Conservation (phyloP, 2,113 vertebrate species). For the Datnioides undecimradiatus region DNA sequence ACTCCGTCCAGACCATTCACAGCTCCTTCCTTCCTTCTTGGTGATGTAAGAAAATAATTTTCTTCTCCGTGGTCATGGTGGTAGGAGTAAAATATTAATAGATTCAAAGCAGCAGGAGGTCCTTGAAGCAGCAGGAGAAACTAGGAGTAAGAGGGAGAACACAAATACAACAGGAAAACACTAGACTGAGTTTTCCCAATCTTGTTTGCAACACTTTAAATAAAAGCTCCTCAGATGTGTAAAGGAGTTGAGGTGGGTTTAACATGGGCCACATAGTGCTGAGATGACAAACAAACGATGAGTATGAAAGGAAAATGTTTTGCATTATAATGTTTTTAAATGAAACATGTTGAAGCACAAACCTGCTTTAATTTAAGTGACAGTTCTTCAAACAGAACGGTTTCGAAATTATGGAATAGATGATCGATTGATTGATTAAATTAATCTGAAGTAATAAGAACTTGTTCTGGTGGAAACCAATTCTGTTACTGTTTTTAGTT, state of each 20-base stretch:
- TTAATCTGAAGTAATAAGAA: no score
- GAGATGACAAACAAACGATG: background rate
- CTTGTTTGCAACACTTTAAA: background rate
- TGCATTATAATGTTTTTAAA: background rate
- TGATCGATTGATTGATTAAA: no score
- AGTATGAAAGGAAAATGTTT: background rate
- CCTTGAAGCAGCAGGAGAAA: constrained; percentile 35
- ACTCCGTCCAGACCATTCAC: constrained; percentile 9
- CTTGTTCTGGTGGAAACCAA: no score
- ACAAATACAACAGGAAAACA: constrained; percentile 21
- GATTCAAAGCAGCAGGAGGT: constrained; percentile 30
- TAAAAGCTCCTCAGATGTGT: background rate
- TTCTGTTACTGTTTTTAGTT: no score
- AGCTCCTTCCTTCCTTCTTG: constrained; percentile 1
- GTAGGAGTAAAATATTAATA: constrained; percentile 63
- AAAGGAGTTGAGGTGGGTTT: background rate
- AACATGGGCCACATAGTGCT: background rate
- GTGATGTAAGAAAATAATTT: background rate
- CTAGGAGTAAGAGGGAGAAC: background rate
- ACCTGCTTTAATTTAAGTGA: background rate
- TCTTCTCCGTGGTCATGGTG: background rate
- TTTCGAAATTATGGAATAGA: no score
- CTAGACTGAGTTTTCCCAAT: background rate
- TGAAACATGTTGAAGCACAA: background rate
- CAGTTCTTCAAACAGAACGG: no score